Evolutionary conservation across 2,888 invertebrate species (phyloP).

Genomic region (Aspidiotus rigidus): DNA sequence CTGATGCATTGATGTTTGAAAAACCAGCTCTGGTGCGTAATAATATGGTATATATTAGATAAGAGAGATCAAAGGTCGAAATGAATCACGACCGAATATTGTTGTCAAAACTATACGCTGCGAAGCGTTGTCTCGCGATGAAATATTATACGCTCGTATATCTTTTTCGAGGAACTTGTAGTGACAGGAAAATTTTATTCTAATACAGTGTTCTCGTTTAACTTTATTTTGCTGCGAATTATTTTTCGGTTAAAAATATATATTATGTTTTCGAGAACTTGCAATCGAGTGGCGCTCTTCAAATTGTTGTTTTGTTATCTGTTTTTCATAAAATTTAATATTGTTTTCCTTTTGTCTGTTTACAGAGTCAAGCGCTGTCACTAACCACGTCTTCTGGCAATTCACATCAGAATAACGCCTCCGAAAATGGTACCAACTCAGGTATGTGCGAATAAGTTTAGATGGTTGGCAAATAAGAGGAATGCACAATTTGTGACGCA

Average conservation of each 20-base stretch:
- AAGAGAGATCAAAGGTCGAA: conserved; percentile 27
- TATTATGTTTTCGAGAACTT: too few relatives aligned
- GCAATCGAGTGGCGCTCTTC: neutral
- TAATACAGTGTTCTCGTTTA: too few relatives aligned
- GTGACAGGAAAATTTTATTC: too few relatives aligned
- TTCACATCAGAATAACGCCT: conserved; percentile 12
- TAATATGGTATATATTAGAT: conserved; percentile 11
- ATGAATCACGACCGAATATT: conserved; percentile 11
- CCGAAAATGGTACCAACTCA: conserved; percentile 15
- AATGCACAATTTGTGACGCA: too few relatives aligned
- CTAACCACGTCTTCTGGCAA: conserved; percentile 22
- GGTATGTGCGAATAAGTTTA: conserved; percentile 3
- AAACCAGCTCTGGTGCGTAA: too few relatives aligned
- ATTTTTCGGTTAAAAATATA: neutral
- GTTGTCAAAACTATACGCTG: too few relatives aligned
- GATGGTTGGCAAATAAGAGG: too few relatives aligned
- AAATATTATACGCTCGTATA: too few relatives aligned
- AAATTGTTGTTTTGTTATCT: neutral
- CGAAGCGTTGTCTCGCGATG: too few relatives aligned
- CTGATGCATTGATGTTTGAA: too few relatives aligned
- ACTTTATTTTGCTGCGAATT: too few relatives aligned
- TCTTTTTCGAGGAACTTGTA: too few relatives aligned
- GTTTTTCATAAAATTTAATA: neutral
- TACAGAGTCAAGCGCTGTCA: conserved; percentile 26
- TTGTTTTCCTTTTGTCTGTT: neutral